Base-by-base conservation (phyloP, 2,113 vertebrate genomes). In the Megaceryle torquata region DNA sequence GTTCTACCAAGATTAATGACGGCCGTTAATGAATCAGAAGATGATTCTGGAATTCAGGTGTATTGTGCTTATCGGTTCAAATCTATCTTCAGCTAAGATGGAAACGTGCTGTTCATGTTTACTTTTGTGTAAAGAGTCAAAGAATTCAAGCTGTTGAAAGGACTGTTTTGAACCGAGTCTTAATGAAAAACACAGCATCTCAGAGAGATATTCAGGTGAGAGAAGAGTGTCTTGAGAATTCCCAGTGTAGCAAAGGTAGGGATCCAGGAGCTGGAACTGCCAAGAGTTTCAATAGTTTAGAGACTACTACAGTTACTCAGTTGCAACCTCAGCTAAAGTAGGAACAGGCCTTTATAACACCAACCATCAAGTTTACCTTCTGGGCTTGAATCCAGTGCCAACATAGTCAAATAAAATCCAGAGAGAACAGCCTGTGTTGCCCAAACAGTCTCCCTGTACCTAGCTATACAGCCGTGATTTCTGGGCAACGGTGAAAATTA, bases 331-430 rank as follows among this genome's bases (percentile, higher is more conserved):
- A 78, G 91, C 60, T 87, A 72, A 91, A 81, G 65, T 65, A 76
- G 89, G 86, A 94, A 64, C 26, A 65, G 41, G 61, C 65, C 88
- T 88, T 94, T 84, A 68, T 60, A 92, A 72, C 69, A 76, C 76
- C 86, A 91, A 19, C 68, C 88, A 91, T 90, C 51, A 60, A 86
- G 65, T 95, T 92, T 93, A 94, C 90, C 88, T 92, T 95, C 80
- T 13, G 43, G 96, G 93, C 88, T 90, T 5, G 1, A 79, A 88
- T 92, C 86, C 93, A 93, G 86, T 41, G 91, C 95, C 93, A 96
- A 86, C 72, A 81, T 13, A 79, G 6, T 71, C 86, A 86, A 95
- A 92, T 86, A 80, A 96, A 93, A 96, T n/a, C 39, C 60, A 91
- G 85, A 88, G 61, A 88, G 86, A 93, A 86, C 76, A 93, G 95